A percentile compares a stretch with the other conserved stretches of the same genome.
phyloP scores from a whole-genome alignment of 2,888 invertebrate species.

The Physocephala rufipes region DNA sequence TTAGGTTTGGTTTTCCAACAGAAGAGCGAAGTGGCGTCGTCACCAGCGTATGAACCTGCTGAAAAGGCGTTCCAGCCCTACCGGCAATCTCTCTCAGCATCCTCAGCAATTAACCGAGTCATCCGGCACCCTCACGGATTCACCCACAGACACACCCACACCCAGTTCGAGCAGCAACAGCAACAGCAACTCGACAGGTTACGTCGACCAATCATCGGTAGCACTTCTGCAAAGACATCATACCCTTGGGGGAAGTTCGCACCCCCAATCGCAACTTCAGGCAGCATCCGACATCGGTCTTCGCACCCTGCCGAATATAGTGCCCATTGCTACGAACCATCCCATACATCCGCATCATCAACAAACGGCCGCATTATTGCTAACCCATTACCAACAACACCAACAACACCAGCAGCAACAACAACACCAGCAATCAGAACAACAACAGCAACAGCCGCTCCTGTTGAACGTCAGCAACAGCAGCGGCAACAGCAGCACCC shows the following conservation, averaged over 20 bases:
- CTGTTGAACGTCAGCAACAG: conserved; percentile 43
- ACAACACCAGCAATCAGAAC: conserved; percentile 60
- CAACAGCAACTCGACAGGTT: conserved; percentile 57
- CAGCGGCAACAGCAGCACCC: conserved; percentile 45
- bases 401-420: conserved; percentile 56
- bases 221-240: conserved; percentile 31
- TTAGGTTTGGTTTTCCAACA: conserved; percentile 99
- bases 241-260: conserved; percentile 39
- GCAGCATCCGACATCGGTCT: conserved; percentile 29
- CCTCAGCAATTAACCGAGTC: conserved; percentile 45
- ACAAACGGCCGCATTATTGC: conserved; percentile 51
- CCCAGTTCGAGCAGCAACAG: conserved; percentile 54
- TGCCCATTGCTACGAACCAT: conserved; percentile 34
- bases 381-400: conserved; percentile 67
- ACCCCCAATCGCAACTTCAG: conserved; percentile 48
- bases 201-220: conserved; percentile 46
- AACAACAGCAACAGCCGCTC: conserved; percentile 42
- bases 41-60: conserved; percentile 95
- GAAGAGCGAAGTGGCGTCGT: conserved; percentile 97
- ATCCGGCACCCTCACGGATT: conserved; percentile 41
- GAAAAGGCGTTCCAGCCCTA: conserved; percentile 73
- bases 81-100: conserved; percentile 50
- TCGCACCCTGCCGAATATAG: conserved; percentile 30
- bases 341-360: conserved; percentile 46
- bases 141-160: conserved; percentile 53